A percentile compares a stretch with the other conserved stretches of the same genome.
Evolutionary conservation across 1,140 invertebrate genomes (phyloP).

Genomic region (Drosophila yakuba): DNA sequence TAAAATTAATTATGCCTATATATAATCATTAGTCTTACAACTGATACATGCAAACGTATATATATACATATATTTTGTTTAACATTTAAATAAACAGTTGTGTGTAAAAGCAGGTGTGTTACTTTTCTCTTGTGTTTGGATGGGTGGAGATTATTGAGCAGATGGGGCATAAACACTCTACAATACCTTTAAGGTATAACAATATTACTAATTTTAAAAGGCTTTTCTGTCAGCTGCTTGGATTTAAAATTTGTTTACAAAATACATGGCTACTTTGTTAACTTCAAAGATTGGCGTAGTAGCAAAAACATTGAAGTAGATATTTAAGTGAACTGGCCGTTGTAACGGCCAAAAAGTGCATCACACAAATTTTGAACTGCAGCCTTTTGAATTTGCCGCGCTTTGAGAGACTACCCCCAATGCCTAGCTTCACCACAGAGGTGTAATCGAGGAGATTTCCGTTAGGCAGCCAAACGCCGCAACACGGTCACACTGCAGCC

Average conservation of each 20-base stretch:
- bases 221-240: too few relatives aligned
- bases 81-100: constrained; percentile 54
- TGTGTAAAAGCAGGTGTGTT: constrained; percentile 17
- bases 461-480: not conserved
- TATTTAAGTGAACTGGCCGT: too few relatives aligned
- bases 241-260: too few relatives aligned
- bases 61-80: constrained; percentile 51
- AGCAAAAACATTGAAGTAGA: too few relatives aligned
- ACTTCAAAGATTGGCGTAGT: too few relatives aligned
- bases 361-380: not conserved
- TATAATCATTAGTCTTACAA: constrained; percentile 39
- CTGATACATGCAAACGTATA: constrained; percentile 31
- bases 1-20: constrained; percentile 34
- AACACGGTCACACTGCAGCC: not conserved
- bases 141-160: too few relatives aligned
- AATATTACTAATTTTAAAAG: too few relatives aligned
- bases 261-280: too few relatives aligned
- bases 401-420: not conserved
- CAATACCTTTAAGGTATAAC: too few relatives aligned
- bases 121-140: not conserved
- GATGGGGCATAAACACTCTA: too few relatives aligned
- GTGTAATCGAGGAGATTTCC: not conserved
- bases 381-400: not conserved
- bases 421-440: not conserved
- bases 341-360: too few relatives aligned